phyloP scores from a whole-genome alignment of 1,140 invertebrate genomes.

The Drosophila sulfurigaster region DNA sequence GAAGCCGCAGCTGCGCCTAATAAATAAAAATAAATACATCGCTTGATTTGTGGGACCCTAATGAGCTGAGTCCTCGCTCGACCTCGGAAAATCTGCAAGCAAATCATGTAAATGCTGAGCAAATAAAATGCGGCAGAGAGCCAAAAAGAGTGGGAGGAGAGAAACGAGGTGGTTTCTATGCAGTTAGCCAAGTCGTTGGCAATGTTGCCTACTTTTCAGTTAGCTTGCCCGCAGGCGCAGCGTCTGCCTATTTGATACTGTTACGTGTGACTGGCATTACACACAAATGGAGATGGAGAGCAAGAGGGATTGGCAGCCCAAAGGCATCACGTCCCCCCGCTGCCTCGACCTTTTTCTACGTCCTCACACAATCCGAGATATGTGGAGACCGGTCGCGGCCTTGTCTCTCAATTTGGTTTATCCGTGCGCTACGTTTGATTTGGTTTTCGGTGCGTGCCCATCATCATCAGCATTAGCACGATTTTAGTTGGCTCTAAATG shows the following conservation, averaged over 20 bases:
- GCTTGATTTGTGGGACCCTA: slow-evolving; percentile 74
- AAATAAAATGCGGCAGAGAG: slow-evolving; percentile 38
- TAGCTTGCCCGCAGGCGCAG: slow-evolving; percentile 27
- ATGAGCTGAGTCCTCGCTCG: slow-evolving; percentile 62
- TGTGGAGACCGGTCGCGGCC: slow-evolving; percentile 7
- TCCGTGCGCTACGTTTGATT: slow-evolving; percentile 61
- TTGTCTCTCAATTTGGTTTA: slow-evolving; percentile 63
- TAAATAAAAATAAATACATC: slow-evolving; percentile 78
- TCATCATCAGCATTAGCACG: slow-evolving; percentile 80
- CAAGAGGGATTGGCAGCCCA: background rate
- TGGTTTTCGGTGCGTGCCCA: slow-evolving; percentile 74
- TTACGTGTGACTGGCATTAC: slow-evolving; percentile 25
- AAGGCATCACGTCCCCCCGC: background rate
- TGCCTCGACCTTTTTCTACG: background rate
- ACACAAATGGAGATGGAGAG: background rate
- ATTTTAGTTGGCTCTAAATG: slow-evolving; percentile 42
- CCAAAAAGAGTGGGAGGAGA: slow-evolving; percentile 15
- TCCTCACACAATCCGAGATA: slow-evolving; percentile 7
- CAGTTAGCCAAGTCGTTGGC: slow-evolving; percentile 21
- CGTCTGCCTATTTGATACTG: slow-evolving; percentile 24
- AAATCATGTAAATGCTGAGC: slow-evolving; percentile 59
- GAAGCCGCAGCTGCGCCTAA: slow-evolving; percentile 72
- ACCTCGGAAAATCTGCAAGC: slow-evolving; percentile 29
- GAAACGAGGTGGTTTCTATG: background rate
- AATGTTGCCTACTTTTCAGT: slow-evolving; percentile 24